Percentiles rank a stretch among this genome's conserved stretches.
phyloP scores from a whole-genome alignment of 2,113 vertebrate species.

The Gorsachius goisagi region DNA sequence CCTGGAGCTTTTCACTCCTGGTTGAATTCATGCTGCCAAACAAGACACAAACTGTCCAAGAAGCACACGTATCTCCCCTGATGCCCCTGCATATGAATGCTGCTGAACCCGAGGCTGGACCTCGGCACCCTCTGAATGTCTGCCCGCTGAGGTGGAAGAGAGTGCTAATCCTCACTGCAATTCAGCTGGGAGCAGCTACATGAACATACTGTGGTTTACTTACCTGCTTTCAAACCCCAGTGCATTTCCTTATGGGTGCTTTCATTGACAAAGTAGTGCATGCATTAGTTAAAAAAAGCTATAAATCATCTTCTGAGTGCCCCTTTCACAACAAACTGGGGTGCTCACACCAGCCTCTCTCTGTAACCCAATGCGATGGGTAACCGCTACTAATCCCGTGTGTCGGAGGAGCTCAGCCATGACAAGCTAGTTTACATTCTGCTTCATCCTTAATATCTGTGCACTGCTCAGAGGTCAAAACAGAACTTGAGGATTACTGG shows the following conservation, averaged over 20 bases:
- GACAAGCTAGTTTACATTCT: not conserved
- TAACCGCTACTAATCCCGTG: not conserved
- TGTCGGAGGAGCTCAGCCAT: not conserved
- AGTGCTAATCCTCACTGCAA: not conserved
- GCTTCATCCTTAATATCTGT: not conserved
- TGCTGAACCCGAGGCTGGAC: not conserved
- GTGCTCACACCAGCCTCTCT: not conserved
- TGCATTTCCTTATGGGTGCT: not conserved
- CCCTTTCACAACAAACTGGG: not conserved
- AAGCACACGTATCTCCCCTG: not conserved
- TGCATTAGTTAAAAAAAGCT: not conserved
- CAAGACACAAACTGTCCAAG: not conserved
- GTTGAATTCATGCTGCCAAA: not conserved
- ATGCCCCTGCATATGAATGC: not conserved
- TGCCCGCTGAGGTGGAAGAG: accelerated
- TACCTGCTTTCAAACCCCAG: not conserved
- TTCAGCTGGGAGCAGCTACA: not conserved
- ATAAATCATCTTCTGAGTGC: not conserved
- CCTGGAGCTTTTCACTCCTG: not conserved
- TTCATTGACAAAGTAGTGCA: not conserved
- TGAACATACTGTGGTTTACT: not conserved
- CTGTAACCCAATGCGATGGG: not conserved
- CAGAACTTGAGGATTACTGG: not conserved
- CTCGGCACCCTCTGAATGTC: not conserved
- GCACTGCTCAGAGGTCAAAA: not conserved